Conservation (phyloP, 2,888 invertebrate genomes). For the Fragum whitleyi region DNA sequence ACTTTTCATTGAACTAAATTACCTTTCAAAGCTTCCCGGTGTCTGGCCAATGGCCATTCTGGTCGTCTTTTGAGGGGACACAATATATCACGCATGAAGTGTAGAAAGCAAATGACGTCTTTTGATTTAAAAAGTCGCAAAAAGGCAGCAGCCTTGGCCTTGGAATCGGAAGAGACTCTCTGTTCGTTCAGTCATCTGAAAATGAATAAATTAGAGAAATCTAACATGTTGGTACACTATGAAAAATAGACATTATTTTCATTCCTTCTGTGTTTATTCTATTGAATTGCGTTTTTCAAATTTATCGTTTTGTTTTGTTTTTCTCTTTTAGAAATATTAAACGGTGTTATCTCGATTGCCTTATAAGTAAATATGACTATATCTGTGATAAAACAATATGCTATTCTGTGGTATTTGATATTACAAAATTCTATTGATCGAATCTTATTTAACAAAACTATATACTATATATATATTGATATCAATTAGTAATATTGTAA, state of each 20-base stretch:
- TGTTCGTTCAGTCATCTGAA: slow-evolving; percentile 25
- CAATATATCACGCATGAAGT: slow-evolving; percentile 36
- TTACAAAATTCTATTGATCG: background rate
- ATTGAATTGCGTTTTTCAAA: no score
- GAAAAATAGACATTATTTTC: background rate
- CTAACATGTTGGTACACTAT: background rate
- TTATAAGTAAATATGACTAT: background rate
- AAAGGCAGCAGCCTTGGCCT: slow-evolving; percentile 31
- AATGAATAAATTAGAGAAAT: background rate
- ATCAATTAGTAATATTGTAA: no score
- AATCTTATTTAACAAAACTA: no score
- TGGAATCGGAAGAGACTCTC: slow-evolving; percentile 32
- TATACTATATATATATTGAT: no score
- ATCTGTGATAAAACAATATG: background rate
- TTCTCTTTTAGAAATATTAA: no score
- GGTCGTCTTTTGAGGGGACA: slow-evolving; percentile 25
- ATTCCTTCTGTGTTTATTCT: background rate
- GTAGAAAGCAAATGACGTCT: slow-evolving; percentile 17
- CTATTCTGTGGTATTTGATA: background rate
- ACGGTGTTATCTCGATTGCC: no score
- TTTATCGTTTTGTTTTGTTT: no score
- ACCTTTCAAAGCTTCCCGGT: background rate
- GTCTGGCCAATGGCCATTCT: background rate
- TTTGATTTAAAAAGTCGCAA: slow-evolving; percentile 30
- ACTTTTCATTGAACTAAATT: background rate